Evolutionary conservation across 2,888 invertebrate genomes (phyloP).

Genomic region (Lordiphosa fenestrarum): DNA sequence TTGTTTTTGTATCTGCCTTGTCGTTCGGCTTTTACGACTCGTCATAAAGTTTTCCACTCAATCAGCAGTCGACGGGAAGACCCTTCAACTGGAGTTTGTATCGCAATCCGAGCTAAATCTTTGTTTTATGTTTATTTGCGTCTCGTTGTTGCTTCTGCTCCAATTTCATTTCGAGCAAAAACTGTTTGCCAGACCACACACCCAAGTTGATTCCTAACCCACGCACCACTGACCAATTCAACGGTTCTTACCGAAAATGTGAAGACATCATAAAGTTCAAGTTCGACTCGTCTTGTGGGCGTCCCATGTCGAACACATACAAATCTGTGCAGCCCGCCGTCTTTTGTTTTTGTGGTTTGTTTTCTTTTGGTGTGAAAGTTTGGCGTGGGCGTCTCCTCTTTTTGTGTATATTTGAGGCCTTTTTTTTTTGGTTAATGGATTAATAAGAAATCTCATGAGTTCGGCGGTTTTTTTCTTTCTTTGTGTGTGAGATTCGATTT

Average conservation of each 20-base stretch:
- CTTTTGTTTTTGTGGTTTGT: background rate
- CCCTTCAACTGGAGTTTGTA: too few species aligned
- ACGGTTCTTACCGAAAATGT: slow-evolving; percentile 15
- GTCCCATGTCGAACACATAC: slow-evolving; percentile 8
- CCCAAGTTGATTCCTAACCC: too few species aligned
- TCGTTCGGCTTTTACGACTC: slow-evolving; percentile 1
- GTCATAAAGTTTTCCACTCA: background rate
- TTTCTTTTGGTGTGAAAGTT: slow-evolving; percentile 53
- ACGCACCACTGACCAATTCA: too few species aligned
- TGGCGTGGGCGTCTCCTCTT: slow-evolving; percentile 43
- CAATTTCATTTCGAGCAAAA: too few species aligned
- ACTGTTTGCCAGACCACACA: too few species aligned
- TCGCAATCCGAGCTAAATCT: background rate
- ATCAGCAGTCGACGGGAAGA: too few species aligned
- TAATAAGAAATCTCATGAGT: slow-evolving; percentile 14
- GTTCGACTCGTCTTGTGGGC: slow-evolving; percentile 33
- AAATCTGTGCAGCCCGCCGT: slow-evolving; percentile 13
- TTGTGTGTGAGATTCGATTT: slow-evolving; percentile 25
- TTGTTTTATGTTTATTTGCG: background rate
- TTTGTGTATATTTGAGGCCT: slow-evolving; percentile 26
- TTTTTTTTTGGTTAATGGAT: slow-evolving; percentile 19
- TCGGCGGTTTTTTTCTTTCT: background rate
- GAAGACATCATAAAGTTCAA: slow-evolving; percentile 6
- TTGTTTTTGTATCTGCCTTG: slow-evolving; percentile 1
- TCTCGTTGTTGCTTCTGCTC: too few species aligned